A percentile compares a stretch with the other conserved stretches of the same genome.
Conservation (phyloP, 2,113 vertebrate genomes). For the Podarcis raffonei region DNA sequence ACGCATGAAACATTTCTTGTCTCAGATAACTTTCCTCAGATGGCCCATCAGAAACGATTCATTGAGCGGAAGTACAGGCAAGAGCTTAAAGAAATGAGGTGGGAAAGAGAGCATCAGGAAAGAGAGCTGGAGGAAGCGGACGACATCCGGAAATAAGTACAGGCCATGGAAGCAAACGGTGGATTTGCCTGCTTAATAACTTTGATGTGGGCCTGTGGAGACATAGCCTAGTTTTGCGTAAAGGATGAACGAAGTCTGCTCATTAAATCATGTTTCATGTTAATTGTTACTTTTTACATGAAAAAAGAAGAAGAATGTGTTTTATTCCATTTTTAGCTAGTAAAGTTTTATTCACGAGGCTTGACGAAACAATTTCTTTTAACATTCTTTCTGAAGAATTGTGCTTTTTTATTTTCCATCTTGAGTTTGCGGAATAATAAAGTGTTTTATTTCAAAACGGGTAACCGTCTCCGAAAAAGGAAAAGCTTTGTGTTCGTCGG, state of each 20-base stretch:
- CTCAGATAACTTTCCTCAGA: slow-evolving; percentile 99
- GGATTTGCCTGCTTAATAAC: slow-evolving; percentile 70
- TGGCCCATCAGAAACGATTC: slow-evolving; percentile 99
- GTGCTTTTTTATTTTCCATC: slow-evolving; percentile 52
- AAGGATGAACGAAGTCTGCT: slow-evolving; percentile 67
- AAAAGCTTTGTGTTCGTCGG: slow-evolving; percentile 8
- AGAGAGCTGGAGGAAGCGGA: slow-evolving; percentile 88
- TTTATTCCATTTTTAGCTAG: slow-evolving; percentile 54
- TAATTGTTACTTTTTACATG: slow-evolving; percentile 8
- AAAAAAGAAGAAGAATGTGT: background rate
- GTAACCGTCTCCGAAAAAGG: background rate
- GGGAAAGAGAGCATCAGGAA: slow-evolving; percentile 94
- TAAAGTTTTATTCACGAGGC: slow-evolving; percentile 44
- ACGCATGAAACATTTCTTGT: slow-evolving; percentile 74
- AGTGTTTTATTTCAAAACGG: slow-evolving; percentile 56
- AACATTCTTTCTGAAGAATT: slow-evolving; percentile 52
- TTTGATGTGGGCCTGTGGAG: slow-evolving; percentile 66
- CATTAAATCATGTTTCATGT: slow-evolving; percentile 51
- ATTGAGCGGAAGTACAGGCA: slow-evolving; percentile 99
- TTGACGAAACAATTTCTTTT: slow-evolving; percentile 39
- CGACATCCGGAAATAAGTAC: slow-evolving; percentile 85
- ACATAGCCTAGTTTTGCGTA: slow-evolving; percentile 67
- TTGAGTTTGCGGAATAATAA: slow-evolving; percentile 64
- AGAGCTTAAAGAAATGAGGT: slow-evolving; percentile 99
- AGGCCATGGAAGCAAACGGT: slow-evolving; percentile 47